Evolutionary conservation across 2,113 vertebrate genomes (phyloP), one percentile per base, ranked within the genome.

Genomic region (Delphinus delphis): DNA sequence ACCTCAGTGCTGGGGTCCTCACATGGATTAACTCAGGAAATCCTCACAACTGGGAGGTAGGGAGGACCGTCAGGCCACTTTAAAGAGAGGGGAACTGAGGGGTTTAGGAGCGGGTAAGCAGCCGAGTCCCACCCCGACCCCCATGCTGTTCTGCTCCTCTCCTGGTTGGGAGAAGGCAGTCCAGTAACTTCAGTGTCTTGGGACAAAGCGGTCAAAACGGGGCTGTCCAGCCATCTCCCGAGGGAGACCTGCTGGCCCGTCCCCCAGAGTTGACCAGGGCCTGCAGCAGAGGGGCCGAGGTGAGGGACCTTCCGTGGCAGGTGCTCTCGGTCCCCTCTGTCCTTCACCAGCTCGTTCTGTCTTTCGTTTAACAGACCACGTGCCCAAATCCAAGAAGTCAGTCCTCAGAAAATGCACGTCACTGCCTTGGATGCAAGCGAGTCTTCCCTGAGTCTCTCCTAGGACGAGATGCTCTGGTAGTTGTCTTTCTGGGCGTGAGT

Each of bases 381-480:
- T 2, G 5, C 38, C 44, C n/a, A 9, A 41, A 31, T 31, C 79
- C 4, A 8, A 74, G 63, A 84, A 74, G 20, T 4, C 2, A 17
- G 33, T 68, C 84, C 70, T 81, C 47, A 38, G 47, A n/a, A 74
- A 36, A 41, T 0, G 10, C 0, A 8, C 25, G 36, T 17, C 44
- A 2, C 17, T 8, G 63, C 47, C 74, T 28, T 11, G 15, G 26
- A 23, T 3, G 12, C 0, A 3, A 11, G 33, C 0, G 3, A 11
- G 33, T 25, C 36, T n/a, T 12, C 55, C 2, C 7, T 1, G 21
- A 62, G 62, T 7, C 26, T 70, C 71, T 63, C 28, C 14, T 38
- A 1, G 13, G 77, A 88, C 0, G 5, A 85, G 65, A 62, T 4
- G 15, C 58, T 26, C 18, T 33, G 55, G 23, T 53, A 14, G 25